Percentiles rank a stretch among this genome's conserved stretches.
Conservation (phyloP, 92 coral and sea anemone genomes). For the Zoanthus sansibaricus region DNA sequence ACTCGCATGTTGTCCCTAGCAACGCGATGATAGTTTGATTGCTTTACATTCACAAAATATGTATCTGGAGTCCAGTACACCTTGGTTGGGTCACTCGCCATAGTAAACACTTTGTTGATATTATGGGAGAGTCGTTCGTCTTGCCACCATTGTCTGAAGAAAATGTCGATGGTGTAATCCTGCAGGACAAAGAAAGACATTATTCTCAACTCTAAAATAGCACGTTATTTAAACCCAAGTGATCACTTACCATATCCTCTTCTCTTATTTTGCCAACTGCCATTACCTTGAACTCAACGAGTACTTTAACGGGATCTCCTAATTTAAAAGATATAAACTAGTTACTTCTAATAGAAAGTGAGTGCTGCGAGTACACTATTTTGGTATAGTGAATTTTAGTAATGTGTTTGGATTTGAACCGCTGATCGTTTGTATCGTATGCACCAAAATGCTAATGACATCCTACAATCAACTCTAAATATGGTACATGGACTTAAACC, state of each 20-base stretch:
- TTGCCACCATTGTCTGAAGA: slow-evolving; percentile 94
- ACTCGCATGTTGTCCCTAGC: slow-evolving; percentile 84
- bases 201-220: not conserved
- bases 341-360: not conserved
- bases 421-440: too few species aligned
- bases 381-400: too few species aligned
- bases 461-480: too few species aligned
- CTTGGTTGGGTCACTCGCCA: slow-evolving; percentile 71
- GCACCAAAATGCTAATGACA: too few species aligned
- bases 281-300: slow-evolving; percentile 82
- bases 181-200: slow-evolving; percentile 2
- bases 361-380: too few species aligned
- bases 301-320: slow-evolving; percentile 83
- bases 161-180: slow-evolving; percentile 85
- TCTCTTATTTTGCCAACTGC: slow-evolving; percentile 84
- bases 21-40: slow-evolving; percentile 73
- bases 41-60: slow-evolving; percentile 83
- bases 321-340: not conserved
- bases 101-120: slow-evolving; percentile 73
- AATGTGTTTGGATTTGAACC: too few species aligned
- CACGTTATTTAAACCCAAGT: too few species aligned
- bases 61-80: slow-evolving; percentile 90
- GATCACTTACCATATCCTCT: slow-evolving; percentile 79
- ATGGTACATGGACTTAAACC: too few species aligned
- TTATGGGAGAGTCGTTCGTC: slow-evolving; percentile 78